Percentiles rank a stretch among this genome's conserved stretches.
Evolutionary conservation across 1,140 invertebrate species (phyloP).

Genomic region (Glossosoma conforme): DNA sequence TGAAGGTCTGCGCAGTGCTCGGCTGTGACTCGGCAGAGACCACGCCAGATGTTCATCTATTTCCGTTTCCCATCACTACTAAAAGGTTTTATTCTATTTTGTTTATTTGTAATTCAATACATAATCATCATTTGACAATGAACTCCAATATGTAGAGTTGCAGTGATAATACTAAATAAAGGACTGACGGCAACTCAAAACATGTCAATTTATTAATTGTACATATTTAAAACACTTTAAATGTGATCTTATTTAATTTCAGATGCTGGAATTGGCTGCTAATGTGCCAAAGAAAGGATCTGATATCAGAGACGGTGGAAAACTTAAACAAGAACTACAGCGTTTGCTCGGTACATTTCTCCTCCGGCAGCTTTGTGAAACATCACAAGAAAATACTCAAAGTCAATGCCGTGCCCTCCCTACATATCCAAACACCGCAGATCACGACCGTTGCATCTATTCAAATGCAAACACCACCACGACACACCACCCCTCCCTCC

Average conservation of each 20-base stretch:
- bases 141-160: background rate
- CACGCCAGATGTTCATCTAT: constrained; percentile 4
- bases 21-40: constrained; percentile 3
- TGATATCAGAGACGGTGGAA: constrained; percentile 3
- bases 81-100: constrained; percentile 1
- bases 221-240: background rate
- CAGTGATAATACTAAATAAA: background rate
- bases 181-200: background rate
- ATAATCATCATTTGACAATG: background rate
- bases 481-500: too few relatives aligned
- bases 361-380: constrained; percentile 12
- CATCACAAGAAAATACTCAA: constrained; percentile 18
- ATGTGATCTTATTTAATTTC: too few relatives aligned
- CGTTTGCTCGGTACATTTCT: constrained; percentile 13
- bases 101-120: background rate
- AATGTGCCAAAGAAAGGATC: constrained; percentile 19
- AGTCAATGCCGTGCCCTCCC: constrained; percentile 4
- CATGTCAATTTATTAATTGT: background rate
- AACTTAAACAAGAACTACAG: constrained; percentile 11
- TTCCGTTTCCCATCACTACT: constrained; percentile 12
- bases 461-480: too few relatives aligned
- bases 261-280: constrained; percentile 17
- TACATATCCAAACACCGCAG: constrained; percentile 3
- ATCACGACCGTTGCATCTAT: background rate
- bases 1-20: constrained; percentile 10